Conservation (phyloP, 2,888 invertebrate species). For the Papilio protenor region DNA sequence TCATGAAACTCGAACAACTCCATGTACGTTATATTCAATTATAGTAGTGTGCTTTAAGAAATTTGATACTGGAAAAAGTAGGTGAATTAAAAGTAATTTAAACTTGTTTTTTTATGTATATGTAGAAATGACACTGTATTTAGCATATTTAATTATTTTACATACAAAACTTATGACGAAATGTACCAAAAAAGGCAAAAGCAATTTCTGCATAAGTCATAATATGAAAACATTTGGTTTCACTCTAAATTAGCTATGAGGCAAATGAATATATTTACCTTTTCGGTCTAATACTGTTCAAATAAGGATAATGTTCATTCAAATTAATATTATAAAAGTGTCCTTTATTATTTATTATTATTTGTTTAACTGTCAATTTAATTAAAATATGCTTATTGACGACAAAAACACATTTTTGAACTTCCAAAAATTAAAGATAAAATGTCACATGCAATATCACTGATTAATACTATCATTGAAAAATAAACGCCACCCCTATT, state of each 20-base stretch:
- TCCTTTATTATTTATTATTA: background rate
- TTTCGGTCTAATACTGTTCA: background rate
- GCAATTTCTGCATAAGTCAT: background rate
- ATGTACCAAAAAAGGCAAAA: background rate
- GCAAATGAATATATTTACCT: too few relatives aligned
- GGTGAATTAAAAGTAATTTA: background rate
- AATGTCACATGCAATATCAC: conserved; percentile 24
- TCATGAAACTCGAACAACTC: conserved; percentile 16
- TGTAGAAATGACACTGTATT: background rate
- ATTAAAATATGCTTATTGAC: background rate
- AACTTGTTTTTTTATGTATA: background rate
- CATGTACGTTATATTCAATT: background rate
- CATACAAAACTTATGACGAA: background rate
- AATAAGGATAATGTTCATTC: background rate
- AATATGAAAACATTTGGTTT: background rate
- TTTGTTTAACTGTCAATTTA: background rate
- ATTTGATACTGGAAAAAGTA: conserved; percentile 20
- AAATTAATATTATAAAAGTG: background rate
- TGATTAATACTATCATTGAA: background rate
- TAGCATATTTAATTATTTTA: background rate
- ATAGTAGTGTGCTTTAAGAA: conserved; percentile 6
- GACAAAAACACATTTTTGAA: conserved; percentile 1
- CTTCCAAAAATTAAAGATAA: conserved; percentile 17
- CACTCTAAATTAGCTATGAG: too few relatives aligned
- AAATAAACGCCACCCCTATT: background rate